These are phyloP conservation scores for Dascyllus trimaculatus DNA, from an alignment of 2,113 vertebrate species.

Conservation along the genomic window DNA sequence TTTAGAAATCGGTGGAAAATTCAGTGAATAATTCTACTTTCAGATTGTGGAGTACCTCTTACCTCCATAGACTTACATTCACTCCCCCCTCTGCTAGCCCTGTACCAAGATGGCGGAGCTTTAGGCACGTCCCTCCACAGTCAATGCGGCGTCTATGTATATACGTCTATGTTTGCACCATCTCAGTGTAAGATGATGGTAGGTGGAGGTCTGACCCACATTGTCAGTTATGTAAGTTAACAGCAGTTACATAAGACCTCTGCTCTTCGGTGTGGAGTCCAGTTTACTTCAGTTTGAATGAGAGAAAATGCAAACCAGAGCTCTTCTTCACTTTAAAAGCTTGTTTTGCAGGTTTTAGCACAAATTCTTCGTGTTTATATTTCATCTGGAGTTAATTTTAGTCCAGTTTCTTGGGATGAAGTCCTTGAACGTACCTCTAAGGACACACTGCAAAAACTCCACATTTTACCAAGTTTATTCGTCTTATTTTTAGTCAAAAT, in stretches of 20 bases:
- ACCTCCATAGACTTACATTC: too few relatives aligned
- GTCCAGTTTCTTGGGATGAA: neutral
- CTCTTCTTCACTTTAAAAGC: neutral
- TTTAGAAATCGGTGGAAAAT: too few relatives aligned
- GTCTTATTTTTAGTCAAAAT: too few relatives aligned
- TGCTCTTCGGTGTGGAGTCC: conserved; percentile 9
- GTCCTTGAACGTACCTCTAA: neutral
- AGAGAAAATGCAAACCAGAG: neutral
- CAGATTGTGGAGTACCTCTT: too few relatives aligned
- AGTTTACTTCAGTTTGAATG: conserved; percentile 7
- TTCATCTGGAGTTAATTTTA: conserved; percentile 9
- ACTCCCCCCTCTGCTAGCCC: too few relatives aligned
- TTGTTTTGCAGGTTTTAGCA: conserved; percentile 6
- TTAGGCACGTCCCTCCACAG: too few relatives aligned
- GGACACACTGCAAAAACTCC: too few relatives aligned
- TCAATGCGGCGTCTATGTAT: too few relatives aligned
- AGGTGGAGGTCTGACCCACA: conserved; percentile 17
- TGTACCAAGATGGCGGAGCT: too few relatives aligned
- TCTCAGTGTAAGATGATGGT: neutral
- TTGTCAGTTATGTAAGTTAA: conserved; percentile 30
- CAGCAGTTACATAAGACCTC: conserved; percentile 29
- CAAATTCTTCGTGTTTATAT: neutral
- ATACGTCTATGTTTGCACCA: too few relatives aligned
- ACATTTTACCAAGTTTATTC: too few relatives aligned
- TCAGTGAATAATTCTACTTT: too few relatives aligned